Conservation (phyloP, 92 coral and sea anemone genomes). For the Epizoanthus scotinus region DNA sequence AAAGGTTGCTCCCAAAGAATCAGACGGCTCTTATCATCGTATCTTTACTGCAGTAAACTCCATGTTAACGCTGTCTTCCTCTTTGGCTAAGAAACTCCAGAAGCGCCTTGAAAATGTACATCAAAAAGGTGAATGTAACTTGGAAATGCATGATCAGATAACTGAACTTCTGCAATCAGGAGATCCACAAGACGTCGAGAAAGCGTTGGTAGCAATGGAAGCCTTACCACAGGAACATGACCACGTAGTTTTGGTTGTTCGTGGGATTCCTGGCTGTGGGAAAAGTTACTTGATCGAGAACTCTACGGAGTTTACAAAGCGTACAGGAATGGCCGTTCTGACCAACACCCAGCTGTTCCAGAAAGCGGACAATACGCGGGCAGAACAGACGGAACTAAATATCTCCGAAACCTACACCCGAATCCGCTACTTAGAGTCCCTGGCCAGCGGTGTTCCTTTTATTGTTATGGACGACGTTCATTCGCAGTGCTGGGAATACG, state of each 20-base stretch:
- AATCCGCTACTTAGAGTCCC: slow-evolving; percentile 65
- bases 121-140: slow-evolving; percentile 27
- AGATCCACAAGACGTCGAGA: slow-evolving; percentile 21
- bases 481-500: slow-evolving; percentile 69
- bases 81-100: slow-evolving; percentile 51
- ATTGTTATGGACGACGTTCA: slow-evolving; percentile 76
- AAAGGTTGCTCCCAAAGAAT: slow-evolving; percentile 59
- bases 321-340: slow-evolving; percentile 45
- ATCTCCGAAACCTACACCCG: slow-evolving; percentile 84
- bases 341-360: slow-evolving; percentile 75
- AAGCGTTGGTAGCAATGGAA: slow-evolving; percentile 25
- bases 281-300: slow-evolving; percentile 70
- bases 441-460: slow-evolving; percentile 47
- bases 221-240: slow-evolving; percentile 10
- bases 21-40: slow-evolving; percentile 60
- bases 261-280: slow-evolving; percentile 88
- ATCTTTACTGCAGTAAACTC: slow-evolving; percentile 58
- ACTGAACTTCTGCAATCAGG: slow-evolving; percentile 20
- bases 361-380: slow-evolving; percentile 54
- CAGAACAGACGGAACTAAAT: slow-evolving; percentile 65
- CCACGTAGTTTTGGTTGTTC: slow-evolving; percentile 63
- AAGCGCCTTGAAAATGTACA: slow-evolving; percentile 48
- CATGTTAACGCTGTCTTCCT: slow-evolving; percentile 56
- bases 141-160: slow-evolving; percentile 40
- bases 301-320: slow-evolving; percentile 51